Percentiles rank a stretch among this genome's conserved stretches.
phyloP scores from a whole-genome alignment of 2,888 invertebrate species.

The Abrostola tripartita region DNA sequence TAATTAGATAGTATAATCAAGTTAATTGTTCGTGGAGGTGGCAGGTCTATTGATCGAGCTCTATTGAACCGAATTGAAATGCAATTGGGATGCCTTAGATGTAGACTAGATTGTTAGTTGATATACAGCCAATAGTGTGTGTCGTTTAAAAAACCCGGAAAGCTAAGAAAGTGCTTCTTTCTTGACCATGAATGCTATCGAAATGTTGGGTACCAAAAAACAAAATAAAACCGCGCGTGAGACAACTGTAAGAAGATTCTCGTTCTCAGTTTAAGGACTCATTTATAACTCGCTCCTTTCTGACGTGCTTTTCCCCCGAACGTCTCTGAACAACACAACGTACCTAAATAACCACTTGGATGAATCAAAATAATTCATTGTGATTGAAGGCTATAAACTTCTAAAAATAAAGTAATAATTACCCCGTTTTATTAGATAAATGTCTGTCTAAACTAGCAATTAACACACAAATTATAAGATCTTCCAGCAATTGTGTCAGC shows the following conservation, averaged over 20 bases:
- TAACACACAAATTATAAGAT: conserved; percentile 40
- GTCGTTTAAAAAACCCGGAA: too few species aligned
- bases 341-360: too few species aligned
- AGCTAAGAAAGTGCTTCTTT: too few species aligned
- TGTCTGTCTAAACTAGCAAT: conserved; percentile 33
- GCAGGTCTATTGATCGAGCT: neutral
- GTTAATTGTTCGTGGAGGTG: conserved; percentile 8
- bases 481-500: conserved; percentile 31
- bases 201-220: too few species aligned
- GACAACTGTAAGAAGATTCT: too few species aligned
- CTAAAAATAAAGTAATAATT: neutral
- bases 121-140: neutral
- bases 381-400: neutral
- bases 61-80: neutral
- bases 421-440: neutral
- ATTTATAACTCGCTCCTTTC: too few species aligned
- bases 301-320: too few species aligned
- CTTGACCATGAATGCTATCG: too few species aligned
- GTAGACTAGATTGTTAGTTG: neutral
- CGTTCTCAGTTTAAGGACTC: too few species aligned
- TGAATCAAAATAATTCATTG: neutral
- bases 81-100: neutral
- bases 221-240: too few species aligned
- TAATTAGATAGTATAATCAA: conserved; percentile 3
- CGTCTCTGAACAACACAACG: too few species aligned